Percentiles rank a stretch among this genome's conserved stretches.
Conservation (phyloP, 2,888 invertebrate species). For the Pristionchus maxplancki region DNA sequence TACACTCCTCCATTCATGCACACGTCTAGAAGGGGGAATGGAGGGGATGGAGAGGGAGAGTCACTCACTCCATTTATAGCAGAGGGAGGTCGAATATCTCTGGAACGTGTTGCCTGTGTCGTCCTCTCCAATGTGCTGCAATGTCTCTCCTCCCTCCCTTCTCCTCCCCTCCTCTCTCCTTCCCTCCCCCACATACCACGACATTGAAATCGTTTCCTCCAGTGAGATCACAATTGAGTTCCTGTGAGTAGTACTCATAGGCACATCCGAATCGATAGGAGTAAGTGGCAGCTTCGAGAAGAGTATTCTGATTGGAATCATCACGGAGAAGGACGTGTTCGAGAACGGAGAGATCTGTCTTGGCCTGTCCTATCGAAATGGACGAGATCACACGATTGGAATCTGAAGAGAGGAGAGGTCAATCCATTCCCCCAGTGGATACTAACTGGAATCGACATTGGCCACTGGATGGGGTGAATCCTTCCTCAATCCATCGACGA, state of each 20-base stretch:
- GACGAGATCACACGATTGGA: constrained; percentile 24
- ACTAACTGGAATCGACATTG: constrained; percentile 46
- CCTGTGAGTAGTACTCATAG: constrained; percentile 69
- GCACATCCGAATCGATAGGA: constrained; percentile 58
- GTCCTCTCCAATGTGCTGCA: constrained; percentile 50
- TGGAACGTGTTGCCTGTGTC: constrained; percentile 48
- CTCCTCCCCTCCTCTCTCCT: background rate
- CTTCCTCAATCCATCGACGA: constrained; percentile 55
- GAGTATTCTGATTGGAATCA: background rate
- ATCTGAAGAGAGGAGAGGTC: background rate
- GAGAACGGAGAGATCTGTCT: constrained; percentile 16
- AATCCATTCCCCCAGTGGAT: too few relatives aligned
- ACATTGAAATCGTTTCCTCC: constrained; percentile 43
- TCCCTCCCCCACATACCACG: background rate
- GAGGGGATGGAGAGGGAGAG: too few relatives aligned
- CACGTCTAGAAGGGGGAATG: background rate
- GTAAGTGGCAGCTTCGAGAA: constrained; percentile 42
- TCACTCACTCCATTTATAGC: constrained; percentile 46
- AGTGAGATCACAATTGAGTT: constrained; percentile 62
- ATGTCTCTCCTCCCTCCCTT: constrained; percentile 17
- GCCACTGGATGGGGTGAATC: constrained; percentile 57
- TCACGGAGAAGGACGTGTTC: constrained; percentile 19
- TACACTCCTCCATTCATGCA: constrained; percentile 41
- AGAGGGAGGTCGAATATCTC: constrained; percentile 47
- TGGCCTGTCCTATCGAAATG: background rate